A percentile compares a stretch with the other conserved stretches of the same genome.
Evolutionary conservation across 2,888 invertebrate genomes (phyloP).

Genomic region (Osmoderma eremita): DNA sequence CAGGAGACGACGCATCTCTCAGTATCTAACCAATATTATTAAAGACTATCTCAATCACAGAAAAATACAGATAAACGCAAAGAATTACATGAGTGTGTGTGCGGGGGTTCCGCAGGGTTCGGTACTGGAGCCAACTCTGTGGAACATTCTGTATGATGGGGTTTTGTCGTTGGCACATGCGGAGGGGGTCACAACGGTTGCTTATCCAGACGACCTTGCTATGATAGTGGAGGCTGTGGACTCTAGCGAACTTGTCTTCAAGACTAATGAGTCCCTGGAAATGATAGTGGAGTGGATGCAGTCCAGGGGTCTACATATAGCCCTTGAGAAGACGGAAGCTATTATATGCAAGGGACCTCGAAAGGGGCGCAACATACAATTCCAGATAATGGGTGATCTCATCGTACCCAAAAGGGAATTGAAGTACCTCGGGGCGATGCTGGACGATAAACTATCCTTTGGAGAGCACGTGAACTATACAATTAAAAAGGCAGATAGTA

Average conservation of each 20-base stretch:
- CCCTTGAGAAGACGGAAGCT: neutral
- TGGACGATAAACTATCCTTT: no score
- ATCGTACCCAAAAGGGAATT: no score
- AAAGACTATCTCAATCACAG: neutral
- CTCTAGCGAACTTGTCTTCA: neutral
- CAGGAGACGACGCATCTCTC: neutral
- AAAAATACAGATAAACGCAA: neutral
- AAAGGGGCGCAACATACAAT: no score
- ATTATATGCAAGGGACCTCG: no score
- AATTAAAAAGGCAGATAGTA: no score
- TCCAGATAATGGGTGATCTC: no score
- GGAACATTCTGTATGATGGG: constrained; percentile 26
- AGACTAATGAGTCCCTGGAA: neutral
- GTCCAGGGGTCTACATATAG: neutral
- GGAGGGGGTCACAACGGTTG: neutral
- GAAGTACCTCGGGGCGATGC: no score
- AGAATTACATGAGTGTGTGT: neutral
- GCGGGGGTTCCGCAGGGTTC: constrained; percentile 26
- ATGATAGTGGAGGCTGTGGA: neutral
- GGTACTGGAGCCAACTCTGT: constrained; percentile 24
- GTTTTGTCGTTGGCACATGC: neutral
- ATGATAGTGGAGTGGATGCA: neutral
- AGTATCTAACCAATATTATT: neutral
- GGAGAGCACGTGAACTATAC: no score
- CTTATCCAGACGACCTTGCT: constrained; percentile 16